phyloP scores from a whole-genome alignment of 2,797 vertebrate species.

The Euthynnus affinis region DNA sequence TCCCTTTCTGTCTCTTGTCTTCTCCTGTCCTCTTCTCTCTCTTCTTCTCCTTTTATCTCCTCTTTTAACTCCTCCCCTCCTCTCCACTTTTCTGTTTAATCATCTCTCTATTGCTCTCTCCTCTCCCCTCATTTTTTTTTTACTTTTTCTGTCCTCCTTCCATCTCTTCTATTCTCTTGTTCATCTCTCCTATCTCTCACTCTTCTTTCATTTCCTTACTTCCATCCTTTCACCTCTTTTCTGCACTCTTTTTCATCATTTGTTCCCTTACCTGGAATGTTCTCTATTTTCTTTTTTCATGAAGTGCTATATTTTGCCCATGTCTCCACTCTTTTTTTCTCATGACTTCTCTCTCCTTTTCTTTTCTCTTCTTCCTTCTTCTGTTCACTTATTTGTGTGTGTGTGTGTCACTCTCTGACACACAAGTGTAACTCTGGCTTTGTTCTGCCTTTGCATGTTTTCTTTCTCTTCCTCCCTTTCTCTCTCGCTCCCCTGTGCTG shows the following conservation, averaged over 20 bases:
- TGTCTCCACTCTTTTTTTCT: not conserved
- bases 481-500: not conserved
- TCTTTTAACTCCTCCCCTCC: conserved; percentile 38
- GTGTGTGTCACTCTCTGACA: not conserved
- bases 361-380: not conserved
- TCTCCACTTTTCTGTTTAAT: conserved; percentile 3
- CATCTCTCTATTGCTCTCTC: not conserved
- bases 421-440: not conserved
- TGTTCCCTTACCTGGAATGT: not conserved
- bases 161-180: not conserved
- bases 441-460: not conserved
- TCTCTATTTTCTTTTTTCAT: not conserved
- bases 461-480: not conserved
- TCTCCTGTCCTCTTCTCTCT: not conserved
- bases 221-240: not conserved
- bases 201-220: not conserved
- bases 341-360: not conserved
- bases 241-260: not conserved
- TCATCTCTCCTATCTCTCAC: not conserved
- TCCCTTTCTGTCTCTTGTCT: not conserved
- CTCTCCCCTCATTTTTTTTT: not conserved
- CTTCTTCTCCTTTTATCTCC: conserved; percentile 24
- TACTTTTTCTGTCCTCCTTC: not conserved
- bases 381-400: not conserved
- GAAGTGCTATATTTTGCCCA: not conserved